Base-by-base conservation (phyloP, 2,888 invertebrate species). In the Hyppa rectilinea region DNA sequence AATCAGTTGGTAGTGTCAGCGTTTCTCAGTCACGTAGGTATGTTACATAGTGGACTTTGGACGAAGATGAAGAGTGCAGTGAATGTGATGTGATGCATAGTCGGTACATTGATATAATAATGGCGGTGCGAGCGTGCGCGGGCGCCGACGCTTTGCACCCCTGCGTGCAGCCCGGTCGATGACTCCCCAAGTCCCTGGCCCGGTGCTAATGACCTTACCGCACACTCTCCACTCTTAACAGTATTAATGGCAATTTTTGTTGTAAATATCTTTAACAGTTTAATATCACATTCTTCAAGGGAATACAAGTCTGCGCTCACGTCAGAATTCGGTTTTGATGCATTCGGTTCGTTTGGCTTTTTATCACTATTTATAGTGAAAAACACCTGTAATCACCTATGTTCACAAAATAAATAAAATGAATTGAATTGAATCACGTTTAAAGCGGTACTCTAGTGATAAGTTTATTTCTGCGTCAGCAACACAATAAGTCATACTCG, bases 161-260 rank as follows among this genome's bases (percentile, higher is more conserved):
- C 90, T 89, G 90, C 91, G 91, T 91, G 92, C 83, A 82, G 87
- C 79, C 84, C 94, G 94, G 94, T 93, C 94, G 93, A 92, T 93
- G 94, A 94, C 94, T 93, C 90, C 88, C 92, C 90, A 90, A 90
- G 84, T 81, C 88, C 87, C 89, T 85, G 88, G 81, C 85, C 87
- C 89, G 86, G 88, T 91, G 92, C 89, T 92, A 94, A 93, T 90
- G 94, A 94, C 94, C 94, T 87, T 91, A 80, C 71, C 74, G 71
- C 66, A 85, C 88, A 87, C 88, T 87, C 89, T 90, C 88, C 89
- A 90, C 86, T 87, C 77, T 84, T 82, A 85, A 88, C 84, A 88
- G 83, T 90, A 81, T 88, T 88, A 85, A 89, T 89, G 87, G 84
- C 87, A 87, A 86, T 90, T 87, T 89, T 90, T 89, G 82, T 81